Evolutionary conservation across 1,140 invertebrate genomes (phyloP), one percentile per base, ranked within the genome.

Genomic region (Schlechtendalia chinensis): DNA sequence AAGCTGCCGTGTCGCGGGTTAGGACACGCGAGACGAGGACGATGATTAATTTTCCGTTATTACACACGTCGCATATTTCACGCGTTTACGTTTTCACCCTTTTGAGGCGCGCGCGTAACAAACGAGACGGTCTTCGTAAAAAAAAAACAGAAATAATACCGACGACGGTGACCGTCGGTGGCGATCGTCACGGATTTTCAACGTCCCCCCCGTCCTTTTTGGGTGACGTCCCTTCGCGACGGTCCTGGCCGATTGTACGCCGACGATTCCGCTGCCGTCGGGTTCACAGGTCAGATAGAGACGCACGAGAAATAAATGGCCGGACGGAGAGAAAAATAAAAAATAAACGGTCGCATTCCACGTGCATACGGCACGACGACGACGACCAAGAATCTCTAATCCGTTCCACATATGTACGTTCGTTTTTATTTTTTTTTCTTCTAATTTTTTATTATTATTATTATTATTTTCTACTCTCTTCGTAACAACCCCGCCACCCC

Each of bases 331-430:
- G 24, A 22, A 61, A 32, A 19, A 56, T n/a, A n/a, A n/a, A n/a
- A n/a, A n/a, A n/a, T n/a, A 59, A 47, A 59, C 56, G 32, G 71
- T 75, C 74, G 22, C 75, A 79, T 79, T 79, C 75, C 75, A 77
- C 53, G 6, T 17, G 16, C 19, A 5, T 5, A 8, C 11, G 27
- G 5, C 58, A 77, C 45, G 0, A 53, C 29, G 17, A 79, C 32
- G 56, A 63, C 75, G 75, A 79, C 39, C n/a, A 11, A 47, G 24
- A 58, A 58, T 22, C 56, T 50, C 10, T 79, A 79, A 79, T 79
- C 75, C 75, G 75, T 79, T 79, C 75, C 75, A 79, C 50, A 47
- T 50, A 50, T 50, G 12, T 50, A 50, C 50, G n/a, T 75, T 59
- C 22, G 61, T 79, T 45, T 47, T 22, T 63, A 47, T 12, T 59